phyloP scores from a whole-genome alignment of 2,888 invertebrate species.

The Iphiclides podalirius region DNA sequence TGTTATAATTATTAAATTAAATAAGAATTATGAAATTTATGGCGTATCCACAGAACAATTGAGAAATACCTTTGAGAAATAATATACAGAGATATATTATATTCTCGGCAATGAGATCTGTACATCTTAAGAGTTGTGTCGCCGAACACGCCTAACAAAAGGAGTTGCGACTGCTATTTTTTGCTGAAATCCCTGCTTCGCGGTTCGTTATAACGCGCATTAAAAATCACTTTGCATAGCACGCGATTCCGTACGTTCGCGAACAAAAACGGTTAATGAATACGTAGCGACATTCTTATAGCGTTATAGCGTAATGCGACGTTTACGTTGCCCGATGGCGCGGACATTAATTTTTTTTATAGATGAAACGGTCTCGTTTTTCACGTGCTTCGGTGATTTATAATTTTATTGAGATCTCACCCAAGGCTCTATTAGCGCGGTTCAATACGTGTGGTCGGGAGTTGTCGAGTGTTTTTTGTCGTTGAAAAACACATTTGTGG shows the following conservation, averaged over 20 bases:
- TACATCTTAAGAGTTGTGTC: too few species aligned
- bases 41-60: too few species aligned
- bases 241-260: slow-evolving; percentile 14
- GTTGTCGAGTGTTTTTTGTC: too few species aligned
- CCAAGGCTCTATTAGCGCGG: too few species aligned
- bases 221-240: slow-evolving; percentile 24
- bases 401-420: slow-evolving; percentile 8
- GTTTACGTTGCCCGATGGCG: slow-evolving; percentile 10
- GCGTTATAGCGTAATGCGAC: slow-evolving; percentile 17
- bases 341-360: slow-evolving; percentile 15
- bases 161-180: slow-evolving; percentile 9
- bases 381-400: not conserved
- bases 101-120: too few species aligned
- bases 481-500: too few species aligned
- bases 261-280: slow-evolving; percentile 20
- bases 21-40: too few species aligned
- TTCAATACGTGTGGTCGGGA: too few species aligned
- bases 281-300: slow-evolving; percentile 17
- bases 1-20: too few species aligned
- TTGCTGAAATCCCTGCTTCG: slow-evolving; percentile 16
- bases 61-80: too few species aligned
- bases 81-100: too few species aligned
- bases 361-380: slow-evolving; percentile 7
- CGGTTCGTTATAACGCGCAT: slow-evolving; percentile 22
- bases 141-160: too few species aligned